A percentile compares a stretch with the other conserved stretches of the same genome.
Evolutionary conservation across 2,797 vertebrate genomes (phyloP).

Genomic region (Emys orbicularis): DNA sequence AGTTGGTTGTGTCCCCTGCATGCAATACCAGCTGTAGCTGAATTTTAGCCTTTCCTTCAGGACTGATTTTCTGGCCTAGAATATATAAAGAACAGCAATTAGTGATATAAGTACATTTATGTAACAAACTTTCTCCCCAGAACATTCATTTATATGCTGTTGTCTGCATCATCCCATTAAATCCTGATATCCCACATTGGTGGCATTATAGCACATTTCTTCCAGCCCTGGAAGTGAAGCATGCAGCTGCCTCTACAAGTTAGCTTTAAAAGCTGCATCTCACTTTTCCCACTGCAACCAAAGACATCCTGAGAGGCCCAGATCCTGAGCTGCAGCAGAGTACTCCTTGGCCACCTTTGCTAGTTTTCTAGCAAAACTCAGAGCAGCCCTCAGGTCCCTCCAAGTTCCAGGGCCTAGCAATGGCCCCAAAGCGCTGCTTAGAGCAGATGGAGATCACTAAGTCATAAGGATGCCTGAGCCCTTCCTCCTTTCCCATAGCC

Average conservation of each 20-base stretch:
- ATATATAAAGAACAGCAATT: slow-evolving; percentile 55
- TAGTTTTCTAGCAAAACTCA: not conserved
- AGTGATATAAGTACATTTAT: slow-evolving; percentile 52
- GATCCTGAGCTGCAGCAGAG: not conserved
- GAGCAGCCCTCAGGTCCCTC: not conserved
- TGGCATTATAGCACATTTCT: not conserved
- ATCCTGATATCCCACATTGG: not conserved
- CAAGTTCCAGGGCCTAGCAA: not conserved
- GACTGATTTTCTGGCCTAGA: slow-evolving; percentile 99
- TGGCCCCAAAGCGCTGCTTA: slow-evolving; percentile 26
- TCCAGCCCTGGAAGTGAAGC: slow-evolving; percentile 33
- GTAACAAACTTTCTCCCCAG: slow-evolving; percentile 38
- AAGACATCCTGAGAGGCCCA: not conserved
- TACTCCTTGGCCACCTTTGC: not conserved
- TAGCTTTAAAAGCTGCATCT: not conserved
- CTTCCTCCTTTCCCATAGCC: slow-evolving; percentile 17
- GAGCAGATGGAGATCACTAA: not conserved
- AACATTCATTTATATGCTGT: slow-evolving; percentile 36
- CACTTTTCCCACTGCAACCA: not conserved
- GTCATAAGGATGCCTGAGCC: not conserved
- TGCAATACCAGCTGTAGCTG: slow-evolving; percentile 98
- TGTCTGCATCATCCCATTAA: slow-evolving; percentile 45
- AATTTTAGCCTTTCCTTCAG: slow-evolving; percentile 98
- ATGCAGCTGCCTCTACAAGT: not conserved
- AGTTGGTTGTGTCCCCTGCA: slow-evolving; percentile 95